phyloP scores from a whole-genome alignment of 2,888 invertebrate genomes.

The Boloria euphrosyne region DNA sequence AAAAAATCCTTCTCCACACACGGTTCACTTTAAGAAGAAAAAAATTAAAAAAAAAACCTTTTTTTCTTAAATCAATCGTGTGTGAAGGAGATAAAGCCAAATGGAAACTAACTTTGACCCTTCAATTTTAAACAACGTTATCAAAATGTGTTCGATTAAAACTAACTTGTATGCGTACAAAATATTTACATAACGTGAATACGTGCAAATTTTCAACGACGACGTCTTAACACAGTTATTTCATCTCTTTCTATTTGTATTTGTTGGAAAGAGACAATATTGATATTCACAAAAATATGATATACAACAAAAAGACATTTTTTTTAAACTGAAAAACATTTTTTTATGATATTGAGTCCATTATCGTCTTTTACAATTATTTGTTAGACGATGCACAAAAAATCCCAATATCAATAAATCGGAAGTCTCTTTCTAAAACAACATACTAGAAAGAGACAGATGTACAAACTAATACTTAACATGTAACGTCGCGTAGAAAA shows the following conservation, averaged over 20 bases:
- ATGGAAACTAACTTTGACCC: constrained; percentile 17
- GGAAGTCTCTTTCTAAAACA: constrained; percentile 3
- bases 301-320: too few species aligned
- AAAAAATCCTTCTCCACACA: constrained; percentile 11
- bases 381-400: too few species aligned
- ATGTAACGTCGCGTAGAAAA: constrained; percentile 1
- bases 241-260: constrained; percentile 10
- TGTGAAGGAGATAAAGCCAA: constrained; percentile 26
- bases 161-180: constrained; percentile 46
- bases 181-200: constrained; percentile 47
- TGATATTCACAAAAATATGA: too few species aligned
- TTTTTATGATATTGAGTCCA: too few species aligned
- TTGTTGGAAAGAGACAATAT: background rate
- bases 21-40: background rate
- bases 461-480: background rate
- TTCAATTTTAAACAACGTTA: constrained; percentile 45
- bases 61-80: background rate
- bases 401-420: too few species aligned
- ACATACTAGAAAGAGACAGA: background rate
- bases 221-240: constrained; percentile 1
- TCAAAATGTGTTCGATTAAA: constrained; percentile 48
- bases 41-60: background rate
- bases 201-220: constrained; percentile 14
- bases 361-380: too few species aligned
- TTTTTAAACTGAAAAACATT: too few species aligned